Base-by-base conservation (phyloP, 1,140 invertebrate species). In the Zaprionus vittiger region DNA sequence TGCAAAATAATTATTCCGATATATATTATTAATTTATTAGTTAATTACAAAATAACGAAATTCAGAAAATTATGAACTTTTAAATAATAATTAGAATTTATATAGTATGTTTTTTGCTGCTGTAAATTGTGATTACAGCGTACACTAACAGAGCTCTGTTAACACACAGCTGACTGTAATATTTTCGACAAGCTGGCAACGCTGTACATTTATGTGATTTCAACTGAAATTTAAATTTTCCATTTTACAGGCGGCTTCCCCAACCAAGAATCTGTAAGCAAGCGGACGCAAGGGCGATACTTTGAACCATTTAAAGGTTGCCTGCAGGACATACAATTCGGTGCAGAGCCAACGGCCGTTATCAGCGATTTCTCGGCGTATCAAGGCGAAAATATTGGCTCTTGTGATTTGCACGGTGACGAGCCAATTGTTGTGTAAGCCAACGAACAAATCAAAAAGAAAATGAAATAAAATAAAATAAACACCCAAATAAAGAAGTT, bases 311-410 rank as follows among this genome's bases (percentile, higher is more conserved):
- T 94, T 52, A 93, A 90, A 63, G 94, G 94, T 22, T 94, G 94
- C 71, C 83, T 94, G 20, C 83, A 93, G 75, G 93, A 94, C 52
- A 92, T 93, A 56, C 83, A 91, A 60, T 92, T 92, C 44, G 91
- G 91, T 6, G 77, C 82, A 41, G 92, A 93, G 38, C 80, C 73
- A 71, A 93, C 81, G 59, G 80, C 76, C 55, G 70, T 90, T 70
- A 85, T 93, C 38, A 89, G 59, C 72, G 94, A 95, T 86, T 95
- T 95, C 77, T 93, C 94, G 49, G 72, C 87, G 4, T 94, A 93
- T 72, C 93, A 94, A 70, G 94, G 94, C 60, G 93, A 93, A 79
- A 94, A 95, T 79, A 93, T 95, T 81, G 93, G 93, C 65, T 93
- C 93, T 67, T 95, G 94, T 91, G 93, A 94, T 87, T 70, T 93